Evolutionary conservation across 35 echinoderm and acorn worm genomes (phyloP), one percentile per base, ranked within the genome.

Genomic region (Amphiura filiformis): DNA sequence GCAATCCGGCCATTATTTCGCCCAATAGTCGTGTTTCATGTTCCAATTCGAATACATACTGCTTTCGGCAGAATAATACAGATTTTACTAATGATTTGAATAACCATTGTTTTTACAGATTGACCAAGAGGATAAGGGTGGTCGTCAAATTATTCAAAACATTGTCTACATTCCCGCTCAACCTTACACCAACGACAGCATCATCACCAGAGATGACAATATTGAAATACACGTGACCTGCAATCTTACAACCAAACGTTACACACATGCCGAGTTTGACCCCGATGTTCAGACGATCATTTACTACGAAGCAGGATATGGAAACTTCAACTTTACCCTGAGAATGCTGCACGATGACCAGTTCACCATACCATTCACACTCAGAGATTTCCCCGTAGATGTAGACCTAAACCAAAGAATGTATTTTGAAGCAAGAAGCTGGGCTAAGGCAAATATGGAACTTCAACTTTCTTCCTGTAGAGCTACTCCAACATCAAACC

Each of bases 221-320:
- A 85, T 85, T 26, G 83, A 85, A 36, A 85, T 85, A 14, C 83
- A 85, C 56, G 49, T 85, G 47, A 85, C 83, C 33, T 85, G 83
- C 35, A 56, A 65, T 61, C 47, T 85, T 47, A 36, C 44, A 13
- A 64, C 83, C 35, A 37, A 56, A 7, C 31, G 56, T 32, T 33
- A 65, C 56, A 37, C 47, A 47, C 38, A 85, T 37, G 32, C 64
- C 34, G 56, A 56, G 49, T 85, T 85, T 65, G 83, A 85, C 56
- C 83, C 83, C 52, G 64, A 85, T 61, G 83, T 85, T 35, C 39
- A 56, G 34, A 85, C 83, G 31, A 85, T 85, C 34, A 61, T 85
- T 28, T 85, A 85, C 56, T 70, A 85, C 83, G 83, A 85, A 37
- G 1, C 33, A 36, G 82, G 82, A 13, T 84, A 84, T 61, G 82